Evolutionary conservation across 2,113 vertebrate species (phyloP).

Genomic region (Rhynchomys soricoides): DNA sequence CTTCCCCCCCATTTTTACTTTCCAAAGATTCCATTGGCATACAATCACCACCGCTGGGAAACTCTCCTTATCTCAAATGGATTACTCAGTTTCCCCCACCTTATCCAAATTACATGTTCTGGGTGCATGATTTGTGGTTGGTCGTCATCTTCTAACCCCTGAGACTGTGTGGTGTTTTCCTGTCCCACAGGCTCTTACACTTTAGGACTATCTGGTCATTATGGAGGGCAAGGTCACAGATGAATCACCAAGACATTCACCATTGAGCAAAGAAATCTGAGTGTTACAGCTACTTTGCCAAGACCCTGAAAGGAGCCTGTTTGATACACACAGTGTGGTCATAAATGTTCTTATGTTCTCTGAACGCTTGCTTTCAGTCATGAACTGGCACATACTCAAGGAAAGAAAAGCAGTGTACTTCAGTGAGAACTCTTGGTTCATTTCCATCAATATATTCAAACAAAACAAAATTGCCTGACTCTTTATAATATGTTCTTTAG

Average conservation of each 20-base stretch:
- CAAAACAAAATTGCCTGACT: conserved; percentile 76
- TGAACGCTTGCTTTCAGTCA: conserved; percentile 79
- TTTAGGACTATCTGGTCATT: conserved; percentile 65
- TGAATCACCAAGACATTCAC: conserved; percentile 73
- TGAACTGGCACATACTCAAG: conserved; percentile 79
- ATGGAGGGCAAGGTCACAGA: conserved; percentile 69
- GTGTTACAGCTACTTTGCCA: conserved; percentile 75
- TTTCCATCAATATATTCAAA: conserved; percentile 83
- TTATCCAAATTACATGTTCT: conserved; percentile 71
- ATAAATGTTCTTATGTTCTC: conserved; percentile 76
- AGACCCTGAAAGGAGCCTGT: conserved; percentile 75
- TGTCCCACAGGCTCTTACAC: conserved; percentile 50
- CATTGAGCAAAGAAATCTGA: conserved; percentile 64
- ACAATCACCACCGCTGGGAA: conserved; percentile 58
- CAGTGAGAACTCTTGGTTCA: conserved; percentile 76
- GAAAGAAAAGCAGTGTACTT: conserved; percentile 79
- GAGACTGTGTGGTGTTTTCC: conserved; percentile 36
- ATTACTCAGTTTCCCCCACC: conserved; percentile 70
- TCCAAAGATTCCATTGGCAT: conserved; percentile 64
- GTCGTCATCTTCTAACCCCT: conserved; percentile 55
- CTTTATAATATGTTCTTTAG: conserved; percentile 77
- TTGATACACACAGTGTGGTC: conserved; percentile 74
- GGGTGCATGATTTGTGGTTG: conserved; percentile 30
- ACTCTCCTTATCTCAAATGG: conserved; percentile 62
- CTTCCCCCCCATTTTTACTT: conserved; percentile 37